A percentile compares a stretch with the other conserved stretches of the same genome.
Evolutionary conservation across 2,113 vertebrate genomes (phyloP).

Genomic region (Monopterus albus): DNA sequence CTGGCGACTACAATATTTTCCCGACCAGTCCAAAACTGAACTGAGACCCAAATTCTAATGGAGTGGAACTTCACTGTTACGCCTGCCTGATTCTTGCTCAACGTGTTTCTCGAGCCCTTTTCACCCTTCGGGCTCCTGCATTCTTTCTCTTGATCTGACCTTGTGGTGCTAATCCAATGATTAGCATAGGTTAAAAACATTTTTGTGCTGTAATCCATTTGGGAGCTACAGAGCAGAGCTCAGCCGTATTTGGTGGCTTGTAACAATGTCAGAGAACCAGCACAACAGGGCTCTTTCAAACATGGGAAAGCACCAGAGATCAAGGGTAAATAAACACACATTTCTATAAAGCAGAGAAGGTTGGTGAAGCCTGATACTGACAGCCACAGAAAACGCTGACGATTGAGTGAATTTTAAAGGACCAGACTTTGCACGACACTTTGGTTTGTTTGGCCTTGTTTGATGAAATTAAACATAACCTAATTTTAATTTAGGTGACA

Average conservation of each 20-base stretch:
- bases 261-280: conserved; percentile 23
- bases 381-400: not conserved
- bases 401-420: not conserved
- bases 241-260: conserved; percentile 25
- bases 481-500: too few species aligned
- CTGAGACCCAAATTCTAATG: not conserved
- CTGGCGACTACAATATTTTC: not conserved
- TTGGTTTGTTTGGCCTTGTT: too few species aligned
- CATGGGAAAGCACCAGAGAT: not conserved
- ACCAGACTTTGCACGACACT: too few species aligned
- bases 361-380: not conserved
- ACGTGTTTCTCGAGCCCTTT: conserved; percentile 6
- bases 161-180: conserved; percentile 71
- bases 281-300: conserved; percentile 25
- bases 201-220: conserved; percentile 63
- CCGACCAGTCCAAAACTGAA: not conserved
- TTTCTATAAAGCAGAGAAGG: not conserved
- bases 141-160: conserved; percentile 51
- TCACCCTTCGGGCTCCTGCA: conserved; percentile 18
- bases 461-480: not conserved
- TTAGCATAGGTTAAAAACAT: conserved; percentile 57
- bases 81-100: not conserved
- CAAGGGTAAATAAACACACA: conserved; percentile 23
- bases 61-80: not conserved
- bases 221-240: conserved; percentile 22